Evolutionary conservation across 2,888 invertebrate genomes (phyloP), one percentile per base, ranked within the genome.

Genomic region (Cremastinae sp.): DNA sequence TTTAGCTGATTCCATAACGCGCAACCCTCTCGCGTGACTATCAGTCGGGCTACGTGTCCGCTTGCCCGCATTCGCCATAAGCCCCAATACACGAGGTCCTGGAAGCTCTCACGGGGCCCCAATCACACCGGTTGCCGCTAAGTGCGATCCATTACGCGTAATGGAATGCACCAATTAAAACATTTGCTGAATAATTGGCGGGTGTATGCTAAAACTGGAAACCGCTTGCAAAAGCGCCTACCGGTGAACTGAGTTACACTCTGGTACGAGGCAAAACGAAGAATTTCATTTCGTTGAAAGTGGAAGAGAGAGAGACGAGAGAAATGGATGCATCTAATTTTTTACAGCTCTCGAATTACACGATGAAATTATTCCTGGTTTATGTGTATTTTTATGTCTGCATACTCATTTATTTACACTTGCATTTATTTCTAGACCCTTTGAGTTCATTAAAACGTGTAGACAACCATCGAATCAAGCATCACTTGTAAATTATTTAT

Each of bases 81-180:
- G 8, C 66, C 35, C 53, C 78, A 68, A 65, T 41, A 75, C 61
- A 64, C 51, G 74, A 73, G 64, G 75, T 75, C 79, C 73, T 70
- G 62, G 71, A 74, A 74, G 77, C 80, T 81, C 80, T 79, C 81
- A 79, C 81, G 80, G 74, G 81, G 66, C 75, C 83, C 88, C 87
- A 88, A 88, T 88, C 88, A 87, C 87, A 88, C 86, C 87, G 81
- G 81, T 79, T 84, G 85, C 87, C 85, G 83, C 87, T 88, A 88
- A 88, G 88, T 88, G 88, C 88, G 88, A 88, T 88, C 88, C 88
- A 88, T 88, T 88, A 88, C 85, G 85, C 84, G 86, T 88, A 88
- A 88, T 88, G 88, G 88, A 88, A 88, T 88, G 88, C 88, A 85
- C 87, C 88, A 88, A 88, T 88, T 88, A 88, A 88, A 88, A 88